Evolutionary conservation across 2,888 invertebrate species (phyloP).

Genomic region (Laothoe populi): DNA sequence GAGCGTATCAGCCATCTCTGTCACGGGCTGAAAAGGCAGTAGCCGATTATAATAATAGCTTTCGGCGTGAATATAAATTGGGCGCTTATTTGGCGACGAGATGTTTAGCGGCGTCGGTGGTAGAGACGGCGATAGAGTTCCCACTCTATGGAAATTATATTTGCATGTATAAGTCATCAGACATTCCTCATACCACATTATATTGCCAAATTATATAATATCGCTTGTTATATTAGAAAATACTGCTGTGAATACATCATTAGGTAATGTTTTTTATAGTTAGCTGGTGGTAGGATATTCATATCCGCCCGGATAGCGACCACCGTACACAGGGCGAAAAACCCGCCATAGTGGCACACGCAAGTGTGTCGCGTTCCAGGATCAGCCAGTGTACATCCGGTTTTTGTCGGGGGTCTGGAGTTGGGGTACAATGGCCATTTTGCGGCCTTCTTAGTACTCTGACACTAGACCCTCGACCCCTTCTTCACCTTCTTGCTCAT

Average conservation of each 20-base stretch:
- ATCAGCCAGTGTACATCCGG: too few relatives aligned
- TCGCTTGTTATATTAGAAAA: background rate
- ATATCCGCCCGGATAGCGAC: too few relatives aligned
- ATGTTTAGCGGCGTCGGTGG: constrained; percentile 65
- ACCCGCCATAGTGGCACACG: too few relatives aligned
- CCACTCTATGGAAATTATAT: constrained; percentile 70
- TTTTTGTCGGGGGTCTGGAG: too few relatives aligned
- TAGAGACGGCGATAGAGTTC: background rate
- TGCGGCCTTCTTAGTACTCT: too few relatives aligned
- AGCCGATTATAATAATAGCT: constrained; percentile 73
- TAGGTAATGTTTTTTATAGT: background rate
- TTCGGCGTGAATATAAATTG: constrained; percentile 75
- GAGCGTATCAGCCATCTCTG: constrained; percentile 41
- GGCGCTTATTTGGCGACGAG: constrained; percentile 77
- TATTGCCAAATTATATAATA: background rate
- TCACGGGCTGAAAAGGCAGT: constrained; percentile 43
- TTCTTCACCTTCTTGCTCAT: too few relatives aligned
- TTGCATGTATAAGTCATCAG: constrained; percentile 51
- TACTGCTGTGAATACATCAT: background rate
- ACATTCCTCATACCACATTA: background rate
- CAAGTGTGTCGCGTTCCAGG: too few relatives aligned
- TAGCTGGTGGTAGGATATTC: background rate
- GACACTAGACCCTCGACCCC: too few relatives aligned
- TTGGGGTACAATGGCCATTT: too few relatives aligned
- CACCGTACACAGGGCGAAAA: too few relatives aligned